These are phyloP conservation scores for Ciconia nigra DNA, from an alignment of 2,797 vertebrate genomes.

Conservation along the genomic window DNA sequence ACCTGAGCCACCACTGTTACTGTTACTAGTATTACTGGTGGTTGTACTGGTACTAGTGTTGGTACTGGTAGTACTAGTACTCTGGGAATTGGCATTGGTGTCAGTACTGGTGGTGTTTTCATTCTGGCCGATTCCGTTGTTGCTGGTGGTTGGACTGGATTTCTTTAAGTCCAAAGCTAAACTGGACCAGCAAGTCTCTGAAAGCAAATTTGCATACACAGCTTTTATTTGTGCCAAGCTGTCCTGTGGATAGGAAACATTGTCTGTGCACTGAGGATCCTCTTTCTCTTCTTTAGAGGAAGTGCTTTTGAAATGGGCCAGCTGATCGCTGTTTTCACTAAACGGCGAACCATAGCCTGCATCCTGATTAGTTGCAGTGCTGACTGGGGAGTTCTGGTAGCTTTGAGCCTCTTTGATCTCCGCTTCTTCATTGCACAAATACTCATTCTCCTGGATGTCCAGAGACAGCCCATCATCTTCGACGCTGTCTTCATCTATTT, in stretches of 20 bases:
- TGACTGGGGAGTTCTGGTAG: conserved; percentile 94
- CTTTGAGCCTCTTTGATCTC: conserved; percentile 89
- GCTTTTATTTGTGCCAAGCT: conserved; percentile 97
- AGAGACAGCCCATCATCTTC: conserved; percentile 89
- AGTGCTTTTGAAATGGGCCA: conserved; percentile 87
- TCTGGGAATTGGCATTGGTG: conserved; percentile 64
- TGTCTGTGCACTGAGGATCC: conserved; percentile 80
- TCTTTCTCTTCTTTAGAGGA: conserved; percentile 87
- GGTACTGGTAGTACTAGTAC: conserved; percentile 66
- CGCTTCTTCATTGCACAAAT: conserved; percentile 85
- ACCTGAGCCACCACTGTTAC: conserved; percentile 79
- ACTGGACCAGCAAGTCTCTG: conserved; percentile 95
- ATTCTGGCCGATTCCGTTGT: conserved; percentile 80
- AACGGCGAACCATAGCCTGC: conserved; percentile 94
- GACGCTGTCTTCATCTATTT: conserved; percentile 85
- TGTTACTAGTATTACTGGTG: conserved; percentile 76
- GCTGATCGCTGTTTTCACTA: conserved; percentile 92
- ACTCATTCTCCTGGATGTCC: conserved; percentile 90
- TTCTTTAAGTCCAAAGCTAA: conserved; percentile 91
- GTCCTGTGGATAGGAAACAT: conserved; percentile 88
- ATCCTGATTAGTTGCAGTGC: conserved; percentile 95
- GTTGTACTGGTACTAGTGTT: conserved; percentile 62
- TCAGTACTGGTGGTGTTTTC: conserved; percentile 79
- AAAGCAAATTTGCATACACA: conserved; percentile 95
- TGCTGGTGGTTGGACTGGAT: conserved; percentile 76